A percentile compares a stretch with the other conserved stretches of the same genome.
phyloP scores from a whole-genome alignment of 2,888 invertebrate species.

The Dasypogon diadema region DNA sequence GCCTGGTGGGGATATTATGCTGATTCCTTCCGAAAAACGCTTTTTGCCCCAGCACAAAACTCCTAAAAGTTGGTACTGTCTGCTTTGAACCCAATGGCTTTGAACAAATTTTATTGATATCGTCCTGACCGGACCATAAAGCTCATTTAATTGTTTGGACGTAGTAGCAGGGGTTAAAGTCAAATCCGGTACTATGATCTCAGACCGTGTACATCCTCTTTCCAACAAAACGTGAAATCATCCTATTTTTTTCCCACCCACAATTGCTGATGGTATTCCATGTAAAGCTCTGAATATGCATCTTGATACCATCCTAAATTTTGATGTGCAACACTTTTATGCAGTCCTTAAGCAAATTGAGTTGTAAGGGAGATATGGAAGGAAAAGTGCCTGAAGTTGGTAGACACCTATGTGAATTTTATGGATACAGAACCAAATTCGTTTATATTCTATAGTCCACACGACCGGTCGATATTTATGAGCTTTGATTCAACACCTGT shows the following conservation, averaged over 20 bases:
- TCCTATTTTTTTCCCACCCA: neutral
- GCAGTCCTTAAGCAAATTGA: neutral
- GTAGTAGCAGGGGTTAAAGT: neutral
- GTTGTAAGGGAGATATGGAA: neutral
- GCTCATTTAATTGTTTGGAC: constrained; percentile 48
- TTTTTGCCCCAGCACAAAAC: neutral
- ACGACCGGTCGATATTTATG: constrained; percentile 27
- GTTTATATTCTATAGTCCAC: neutral
- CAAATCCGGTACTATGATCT: neutral
- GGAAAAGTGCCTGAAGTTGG: neutral
- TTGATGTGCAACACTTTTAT: neutral
- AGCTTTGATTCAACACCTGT: constrained; percentile 18
- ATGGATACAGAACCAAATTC: neutral
- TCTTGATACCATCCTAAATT: neutral
- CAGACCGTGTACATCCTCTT: neutral
- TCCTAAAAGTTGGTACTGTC: neutral
- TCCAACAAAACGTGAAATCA: neutral
- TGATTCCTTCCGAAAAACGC: constrained; percentile 24
- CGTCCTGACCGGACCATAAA: constrained; percentile 52
- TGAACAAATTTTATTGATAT: constrained; percentile 56
- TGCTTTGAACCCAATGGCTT: constrained; percentile 52
- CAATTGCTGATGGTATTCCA: neutral
- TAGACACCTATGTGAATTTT: neutral
- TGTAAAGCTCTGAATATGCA: neutral
- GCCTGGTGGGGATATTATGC: constrained; percentile 9